Base-by-base conservation (phyloP, 1,140 invertebrate genomes). In the Lepidurus couesii region DNA sequence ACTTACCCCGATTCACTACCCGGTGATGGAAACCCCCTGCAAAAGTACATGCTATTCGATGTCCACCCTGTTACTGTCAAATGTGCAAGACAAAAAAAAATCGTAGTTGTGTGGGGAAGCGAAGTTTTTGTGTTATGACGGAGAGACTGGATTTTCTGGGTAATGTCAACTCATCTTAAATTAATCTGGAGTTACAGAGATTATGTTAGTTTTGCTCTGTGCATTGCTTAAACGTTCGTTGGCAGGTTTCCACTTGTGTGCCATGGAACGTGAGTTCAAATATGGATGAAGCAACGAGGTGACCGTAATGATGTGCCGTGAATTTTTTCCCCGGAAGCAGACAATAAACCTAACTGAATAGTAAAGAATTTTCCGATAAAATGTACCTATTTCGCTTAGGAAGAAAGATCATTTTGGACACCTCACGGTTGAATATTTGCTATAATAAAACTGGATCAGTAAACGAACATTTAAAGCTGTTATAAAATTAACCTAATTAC, bases 291-390 rank as follows among this genome's bases (percentile, higher is more conserved):
- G 53, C 53, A 65, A 65, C 53, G n/a, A 65, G 53, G 53, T 65
- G 53, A 65, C 53, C 53, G 53, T 65, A 65, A 65, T 65, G 53
- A 65, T 65, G 53, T 65, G 53, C 53, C 53, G 53, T 65, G 53
- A 13, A 65, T 13, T 65, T 65, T 65, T 65, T n/a, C 53, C 53
- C 53, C 53, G 16, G 16, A 65, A 16, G 16, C 53, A 13, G 5
- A 13, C 53, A 65, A 16, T 13, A 65, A 65, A 65, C 53, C 16
- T 13, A 65, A 65, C 34, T 34, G 34, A 34, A 34, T 34, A 34
- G 34, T 34, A 34, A 34, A 34, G 34, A 34, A 34, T 34, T 34
- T 26, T 34, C 3, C 34, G 34, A 34, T 34, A 34, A 2, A 34
- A 34, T 4, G 3, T 34, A 34, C 34, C 34, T 34, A 34, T 34